Percentiles rank a stretch among this genome's conserved stretches.
Evolutionary conservation across 2,113 vertebrate genomes (phyloP).

Genomic region (Poeciliopsis turrubarensis): DNA sequence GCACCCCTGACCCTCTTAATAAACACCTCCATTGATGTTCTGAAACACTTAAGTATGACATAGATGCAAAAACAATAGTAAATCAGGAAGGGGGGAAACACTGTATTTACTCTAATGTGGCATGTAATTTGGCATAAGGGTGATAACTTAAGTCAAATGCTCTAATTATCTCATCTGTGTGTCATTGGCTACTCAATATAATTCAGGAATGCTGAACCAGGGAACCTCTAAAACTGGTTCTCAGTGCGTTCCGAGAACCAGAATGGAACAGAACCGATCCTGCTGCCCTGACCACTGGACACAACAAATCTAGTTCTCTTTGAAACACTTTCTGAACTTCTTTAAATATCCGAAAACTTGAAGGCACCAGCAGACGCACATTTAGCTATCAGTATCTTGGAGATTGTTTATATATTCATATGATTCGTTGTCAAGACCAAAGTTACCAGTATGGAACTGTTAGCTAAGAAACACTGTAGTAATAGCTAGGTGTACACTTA

Average conservation of each 20-base stretch:
- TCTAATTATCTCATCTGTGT: not conserved
- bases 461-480: conserved; percentile 10
- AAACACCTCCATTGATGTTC: no score
- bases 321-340: not conserved
- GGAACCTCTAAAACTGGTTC: not conserved
- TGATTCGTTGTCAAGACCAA: not conserved
- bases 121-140: no score
- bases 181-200: not conserved
- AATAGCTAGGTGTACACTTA: conserved; percentile 21
- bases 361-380: no score
- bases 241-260: not conserved
- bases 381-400: not conserved
- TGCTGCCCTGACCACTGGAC: not conserved
- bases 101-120: no score
- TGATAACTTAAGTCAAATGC: not conserved
- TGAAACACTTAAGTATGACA: no score
- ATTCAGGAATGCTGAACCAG: not conserved
- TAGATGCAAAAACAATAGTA: no score
- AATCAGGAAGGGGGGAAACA: no score
- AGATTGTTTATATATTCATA: not conserved
- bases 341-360: not conserved
- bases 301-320: not conserved
- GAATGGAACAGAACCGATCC: not conserved
- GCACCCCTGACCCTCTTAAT: no score
- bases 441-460: not conserved